phyloP scores from a whole-genome alignment of 53 echinoderm and acorn worm genomes.

The Paracentrotus lividus region DNA sequence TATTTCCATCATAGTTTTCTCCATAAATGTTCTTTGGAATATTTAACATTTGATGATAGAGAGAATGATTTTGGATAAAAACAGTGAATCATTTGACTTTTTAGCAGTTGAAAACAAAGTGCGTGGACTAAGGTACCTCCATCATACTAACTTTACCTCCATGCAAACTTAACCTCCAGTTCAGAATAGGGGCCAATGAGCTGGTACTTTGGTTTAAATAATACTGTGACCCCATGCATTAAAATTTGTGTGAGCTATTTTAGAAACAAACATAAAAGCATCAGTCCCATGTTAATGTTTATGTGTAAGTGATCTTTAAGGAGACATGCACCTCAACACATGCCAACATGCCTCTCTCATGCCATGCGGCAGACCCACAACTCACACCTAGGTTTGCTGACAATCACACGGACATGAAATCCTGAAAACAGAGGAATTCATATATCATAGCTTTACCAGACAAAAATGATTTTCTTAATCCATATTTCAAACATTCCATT shows the following conservation, averaged over 20 bases:
- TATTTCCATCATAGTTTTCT: too few species aligned
- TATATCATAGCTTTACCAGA: not conserved
- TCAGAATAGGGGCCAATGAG: not conserved
- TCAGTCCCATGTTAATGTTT: not conserved
- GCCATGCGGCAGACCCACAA: conserved; percentile 49
- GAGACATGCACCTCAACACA: not conserved
- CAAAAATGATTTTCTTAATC: not conserved
- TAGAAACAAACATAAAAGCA: not conserved
- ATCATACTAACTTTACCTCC: not conserved
- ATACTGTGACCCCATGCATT: conserved; percentile 4
- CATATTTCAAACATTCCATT: too few species aligned
- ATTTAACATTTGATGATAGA: too few species aligned
- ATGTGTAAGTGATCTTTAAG: not conserved
- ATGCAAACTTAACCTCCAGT: too few species aligned
- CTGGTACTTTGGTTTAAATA: not conserved
- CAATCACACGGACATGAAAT: conserved; percentile 47
- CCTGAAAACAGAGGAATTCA: conserved; percentile 32
- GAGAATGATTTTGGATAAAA: too few species aligned
- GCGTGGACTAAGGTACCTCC: too few species aligned
- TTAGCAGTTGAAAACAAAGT: too few species aligned
- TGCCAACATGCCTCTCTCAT: not conserved
- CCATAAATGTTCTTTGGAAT: too few species aligned
- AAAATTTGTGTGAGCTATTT: not conserved
- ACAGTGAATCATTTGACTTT: not conserved
- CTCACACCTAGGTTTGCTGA: conserved; percentile 68